phyloP scores from a whole-genome alignment of 2,797 vertebrate genomes.

The Lemur catta region DNA sequence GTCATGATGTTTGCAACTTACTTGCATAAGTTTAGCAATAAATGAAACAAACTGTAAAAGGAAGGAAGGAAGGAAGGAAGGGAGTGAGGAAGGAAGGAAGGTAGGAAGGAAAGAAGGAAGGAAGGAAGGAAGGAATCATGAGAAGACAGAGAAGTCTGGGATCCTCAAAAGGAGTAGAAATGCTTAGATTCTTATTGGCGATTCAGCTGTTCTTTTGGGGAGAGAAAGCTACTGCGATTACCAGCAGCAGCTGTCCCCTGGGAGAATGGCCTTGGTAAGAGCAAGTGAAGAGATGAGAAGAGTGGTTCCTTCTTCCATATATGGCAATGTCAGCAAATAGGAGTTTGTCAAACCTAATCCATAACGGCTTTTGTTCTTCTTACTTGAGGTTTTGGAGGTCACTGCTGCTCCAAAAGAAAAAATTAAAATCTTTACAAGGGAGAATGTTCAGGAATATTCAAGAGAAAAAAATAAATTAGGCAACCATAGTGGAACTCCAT shows the following conservation, averaged over 20 bases:
- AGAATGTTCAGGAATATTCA: background rate
- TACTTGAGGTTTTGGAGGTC: background rate
- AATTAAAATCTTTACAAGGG: background rate
- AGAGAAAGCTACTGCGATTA: background rate
- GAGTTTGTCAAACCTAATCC: background rate
- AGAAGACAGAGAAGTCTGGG: background rate
- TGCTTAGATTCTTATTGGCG: background rate
- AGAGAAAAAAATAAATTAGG: background rate
- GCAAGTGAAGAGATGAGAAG: background rate
- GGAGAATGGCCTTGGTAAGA: background rate
- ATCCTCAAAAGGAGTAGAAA: background rate
- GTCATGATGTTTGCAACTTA: background rate
- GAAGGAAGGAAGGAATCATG: too few species aligned
- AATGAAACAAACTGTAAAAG: background rate
- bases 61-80: background rate
- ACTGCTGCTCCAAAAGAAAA: background rate
- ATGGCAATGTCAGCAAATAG: background rate
- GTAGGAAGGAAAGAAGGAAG: too few species aligned
- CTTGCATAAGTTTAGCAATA: background rate
- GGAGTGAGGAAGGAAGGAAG: background rate
- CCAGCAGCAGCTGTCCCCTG: background rate
- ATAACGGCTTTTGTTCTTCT: background rate
- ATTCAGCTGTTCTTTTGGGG: background rate
- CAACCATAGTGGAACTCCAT: background rate
- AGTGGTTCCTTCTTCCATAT: background rate